Evolutionary conservation across 2,888 invertebrate genomes (phyloP).

Genomic region (Parasteatoda lunata): DNA sequence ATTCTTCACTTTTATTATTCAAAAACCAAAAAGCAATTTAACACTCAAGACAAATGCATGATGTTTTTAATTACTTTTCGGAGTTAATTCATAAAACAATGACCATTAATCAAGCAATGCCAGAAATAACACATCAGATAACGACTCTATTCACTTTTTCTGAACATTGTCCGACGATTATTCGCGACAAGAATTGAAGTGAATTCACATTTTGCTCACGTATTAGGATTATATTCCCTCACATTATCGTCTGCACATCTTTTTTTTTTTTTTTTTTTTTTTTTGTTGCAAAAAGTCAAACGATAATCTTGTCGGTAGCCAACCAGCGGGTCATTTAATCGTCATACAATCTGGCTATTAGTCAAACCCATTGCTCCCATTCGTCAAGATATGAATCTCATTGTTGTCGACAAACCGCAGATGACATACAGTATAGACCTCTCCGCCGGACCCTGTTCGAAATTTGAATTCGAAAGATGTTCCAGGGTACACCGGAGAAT

Average conservation of each 20-base stretch:
- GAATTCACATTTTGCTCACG: conserved; percentile 25
- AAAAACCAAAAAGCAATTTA: too few species aligned
- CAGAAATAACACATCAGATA: neutral
- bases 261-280: conserved; percentile 18
- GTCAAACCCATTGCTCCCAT: conserved; percentile 18
- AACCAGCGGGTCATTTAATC: conserved; percentile 37
- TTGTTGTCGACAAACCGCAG: conserved; percentile 39
- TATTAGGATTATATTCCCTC: conserved; percentile 23
- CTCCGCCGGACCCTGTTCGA: neutral
- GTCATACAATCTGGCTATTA: conserved; percentile 27
- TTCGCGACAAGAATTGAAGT: neutral
- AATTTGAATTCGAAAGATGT: neutral
- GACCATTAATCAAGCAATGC: too few species aligned
- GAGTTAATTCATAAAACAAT: too few species aligned
- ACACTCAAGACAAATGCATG: too few species aligned
- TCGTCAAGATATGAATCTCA: conserved; percentile 42
- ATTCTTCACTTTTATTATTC: too few species aligned
- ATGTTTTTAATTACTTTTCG: too few species aligned
- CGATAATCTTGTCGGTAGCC: conserved; percentile 36
- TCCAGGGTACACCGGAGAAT: neutral
- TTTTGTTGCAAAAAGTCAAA: neutral
- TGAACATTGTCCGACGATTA: neutral
- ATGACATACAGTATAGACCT: neutral
- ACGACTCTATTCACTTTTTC: neutral
- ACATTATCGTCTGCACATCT: neutral